Conservation (phyloP, 2,113 vertebrate species). For the Phainopepla nitens region DNA sequence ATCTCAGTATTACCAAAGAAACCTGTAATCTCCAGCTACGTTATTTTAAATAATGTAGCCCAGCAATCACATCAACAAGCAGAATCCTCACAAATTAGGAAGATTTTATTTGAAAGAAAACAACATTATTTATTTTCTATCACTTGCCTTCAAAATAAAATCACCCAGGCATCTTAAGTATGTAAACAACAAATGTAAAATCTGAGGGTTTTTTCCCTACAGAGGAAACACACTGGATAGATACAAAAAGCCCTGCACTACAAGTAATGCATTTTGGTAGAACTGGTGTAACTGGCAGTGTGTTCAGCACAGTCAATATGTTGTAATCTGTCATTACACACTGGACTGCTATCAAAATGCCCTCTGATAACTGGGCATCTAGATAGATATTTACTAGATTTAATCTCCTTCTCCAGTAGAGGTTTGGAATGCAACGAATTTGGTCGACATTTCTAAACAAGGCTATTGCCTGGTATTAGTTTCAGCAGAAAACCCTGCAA, state of each 20-base stretch:
- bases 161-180: not conserved
- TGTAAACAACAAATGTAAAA: not conserved
- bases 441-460: not conserved
- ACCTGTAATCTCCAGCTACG: not conserved
- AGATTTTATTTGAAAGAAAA: not conserved
- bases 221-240: not conserved
- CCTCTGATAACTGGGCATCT: not conserved
- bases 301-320: not conserved
- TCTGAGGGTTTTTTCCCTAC: not conserved
- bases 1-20: constrained; percentile 36
- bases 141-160: constrained; percentile 17
- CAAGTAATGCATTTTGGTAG: not conserved
- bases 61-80: constrained; percentile 11
- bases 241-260: not conserved
- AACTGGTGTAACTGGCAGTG: not conserved
- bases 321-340: not conserved
- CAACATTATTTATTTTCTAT: not conserved
- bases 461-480: not conserved
- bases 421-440: not conserved
- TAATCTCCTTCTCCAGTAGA: not conserved
- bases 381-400: not conserved
- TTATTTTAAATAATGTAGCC: constrained; percentile 46
- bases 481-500: not conserved
- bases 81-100: constrained; percentile 12
- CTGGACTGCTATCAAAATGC: not conserved